phyloP scores from a whole-genome alignment of 2,888 invertebrate genomes.

The Agonopterix arenella region DNA sequence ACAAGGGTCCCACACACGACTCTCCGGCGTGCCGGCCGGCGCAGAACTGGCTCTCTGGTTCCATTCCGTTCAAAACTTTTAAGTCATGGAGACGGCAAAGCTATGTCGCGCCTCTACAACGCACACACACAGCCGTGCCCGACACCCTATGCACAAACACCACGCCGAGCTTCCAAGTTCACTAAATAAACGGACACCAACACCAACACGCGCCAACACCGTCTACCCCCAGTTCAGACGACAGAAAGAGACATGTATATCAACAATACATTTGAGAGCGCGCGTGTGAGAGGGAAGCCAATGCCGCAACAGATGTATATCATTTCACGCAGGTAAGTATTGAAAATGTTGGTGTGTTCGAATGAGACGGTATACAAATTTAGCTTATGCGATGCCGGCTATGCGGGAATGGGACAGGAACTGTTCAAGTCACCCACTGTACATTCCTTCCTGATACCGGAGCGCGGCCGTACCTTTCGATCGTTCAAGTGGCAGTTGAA shows the following conservation, averaged over 20 bases:
- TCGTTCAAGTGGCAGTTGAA: conserved; percentile 78
- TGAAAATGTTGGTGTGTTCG: conserved; percentile 70
- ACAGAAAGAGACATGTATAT: conserved; percentile 65
- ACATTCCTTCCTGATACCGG: conserved; percentile 77
- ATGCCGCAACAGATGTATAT: conserved; percentile 74
- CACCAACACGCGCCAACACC: conserved; percentile 67
- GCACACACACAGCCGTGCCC: conserved; percentile 60
- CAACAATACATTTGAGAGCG: conserved; percentile 62
- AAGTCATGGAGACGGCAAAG: conserved; percentile 77
- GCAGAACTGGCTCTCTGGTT: conserved; percentile 64
- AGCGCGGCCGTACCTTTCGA: conserved; percentile 74
- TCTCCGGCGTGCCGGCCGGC: conserved; percentile 65
- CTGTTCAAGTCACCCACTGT: conserved; percentile 74
- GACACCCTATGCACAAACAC: conserved; percentile 75
- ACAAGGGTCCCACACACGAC: conserved; percentile 42
- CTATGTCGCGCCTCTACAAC: conserved; percentile 76
- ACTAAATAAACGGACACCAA: conserved; percentile 76
- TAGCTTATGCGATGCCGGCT: conserved; percentile 68
- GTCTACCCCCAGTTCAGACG: conserved; percentile 74
- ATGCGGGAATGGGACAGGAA: conserved; percentile 63
- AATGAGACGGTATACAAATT: conserved; percentile 64
- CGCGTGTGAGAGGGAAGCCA: conserved; percentile 48
- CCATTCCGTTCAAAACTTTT: conserved; percentile 73
- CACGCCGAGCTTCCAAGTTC: conserved; percentile 73
- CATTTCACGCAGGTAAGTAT: conserved; percentile 76